Evolutionary conservation across 2,888 invertebrate genomes (phyloP).

Genomic region (Sarcophaga rosellei): DNA sequence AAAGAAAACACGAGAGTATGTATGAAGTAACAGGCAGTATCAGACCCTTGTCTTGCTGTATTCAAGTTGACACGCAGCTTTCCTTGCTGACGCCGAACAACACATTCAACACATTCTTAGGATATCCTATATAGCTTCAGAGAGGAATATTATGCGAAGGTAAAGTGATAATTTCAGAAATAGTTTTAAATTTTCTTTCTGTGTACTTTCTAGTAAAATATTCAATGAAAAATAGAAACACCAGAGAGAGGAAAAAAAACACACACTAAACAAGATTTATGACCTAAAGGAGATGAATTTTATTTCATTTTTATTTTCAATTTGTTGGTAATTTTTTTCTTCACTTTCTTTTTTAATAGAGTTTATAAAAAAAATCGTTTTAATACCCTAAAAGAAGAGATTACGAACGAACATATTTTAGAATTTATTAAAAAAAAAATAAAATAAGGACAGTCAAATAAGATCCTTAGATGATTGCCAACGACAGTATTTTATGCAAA

Average conservation of each 20-base stretch:
- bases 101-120: too few relatives aligned
- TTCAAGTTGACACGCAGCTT: too few relatives aligned
- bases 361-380: background rate
- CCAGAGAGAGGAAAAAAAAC: constrained; percentile 11
- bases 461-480: too few relatives aligned
- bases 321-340: constrained; percentile 56
- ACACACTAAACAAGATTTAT: constrained; percentile 65
- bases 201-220: constrained; percentile 15
- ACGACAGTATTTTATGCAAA: too few relatives aligned
- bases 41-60: too few relatives aligned
- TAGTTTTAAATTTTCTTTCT: background rate
- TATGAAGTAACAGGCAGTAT: too few relatives aligned
- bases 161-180: too few relatives aligned
- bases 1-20: background rate
- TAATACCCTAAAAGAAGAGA: background rate
- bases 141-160: too few relatives aligned
- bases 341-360: constrained; percentile 13
- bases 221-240: constrained; percentile 7
- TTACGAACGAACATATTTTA: background rate
- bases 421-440: background rate
- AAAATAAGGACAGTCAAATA: too few relatives aligned
- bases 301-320: constrained; percentile 66
- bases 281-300: constrained; percentile 65
- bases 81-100: too few relatives aligned
- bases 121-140: too few relatives aligned